Percentiles rank a stretch among this genome's conserved stretches.
Conservation (phyloP, 2,113 vertebrate genomes). For the Ictidomys tridecemlineatus region DNA sequence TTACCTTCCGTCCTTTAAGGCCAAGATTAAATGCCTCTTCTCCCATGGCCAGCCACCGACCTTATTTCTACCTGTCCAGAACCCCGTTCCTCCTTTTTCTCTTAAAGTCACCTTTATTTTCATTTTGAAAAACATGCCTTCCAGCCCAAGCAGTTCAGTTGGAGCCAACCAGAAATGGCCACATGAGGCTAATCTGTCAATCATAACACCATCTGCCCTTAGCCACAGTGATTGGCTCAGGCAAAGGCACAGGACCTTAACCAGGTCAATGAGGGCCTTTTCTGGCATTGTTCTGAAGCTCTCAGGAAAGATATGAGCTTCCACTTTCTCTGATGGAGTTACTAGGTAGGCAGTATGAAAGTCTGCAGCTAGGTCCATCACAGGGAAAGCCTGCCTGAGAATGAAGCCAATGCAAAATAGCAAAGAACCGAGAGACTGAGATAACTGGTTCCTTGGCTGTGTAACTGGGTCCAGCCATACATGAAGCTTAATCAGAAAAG, state of each 20-base stretch:
- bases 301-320: background rate
- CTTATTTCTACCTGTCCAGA: background rate
- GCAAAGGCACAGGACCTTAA: background rate
- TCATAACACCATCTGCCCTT: background rate
- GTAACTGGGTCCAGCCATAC: background rate
- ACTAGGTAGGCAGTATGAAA: background rate
- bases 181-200: background rate
- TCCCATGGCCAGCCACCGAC: background rate
- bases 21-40: background rate
- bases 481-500: background rate
- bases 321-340: background rate
- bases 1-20: background rate
- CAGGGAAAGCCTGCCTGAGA: background rate
- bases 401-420: background rate
- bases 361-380: background rate
- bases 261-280: background rate
- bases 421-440: background rate
- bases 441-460: background rate
- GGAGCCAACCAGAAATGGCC: background rate
- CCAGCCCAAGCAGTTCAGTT: background rate
- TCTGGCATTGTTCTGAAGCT: background rate
- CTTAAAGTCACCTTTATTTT: background rate
- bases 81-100: background rate
- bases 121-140: background rate
- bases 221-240: background rate